Base-by-base conservation (phyloP, 1,140 invertebrate species). In the Cyphomyrmex costatus region DNA sequence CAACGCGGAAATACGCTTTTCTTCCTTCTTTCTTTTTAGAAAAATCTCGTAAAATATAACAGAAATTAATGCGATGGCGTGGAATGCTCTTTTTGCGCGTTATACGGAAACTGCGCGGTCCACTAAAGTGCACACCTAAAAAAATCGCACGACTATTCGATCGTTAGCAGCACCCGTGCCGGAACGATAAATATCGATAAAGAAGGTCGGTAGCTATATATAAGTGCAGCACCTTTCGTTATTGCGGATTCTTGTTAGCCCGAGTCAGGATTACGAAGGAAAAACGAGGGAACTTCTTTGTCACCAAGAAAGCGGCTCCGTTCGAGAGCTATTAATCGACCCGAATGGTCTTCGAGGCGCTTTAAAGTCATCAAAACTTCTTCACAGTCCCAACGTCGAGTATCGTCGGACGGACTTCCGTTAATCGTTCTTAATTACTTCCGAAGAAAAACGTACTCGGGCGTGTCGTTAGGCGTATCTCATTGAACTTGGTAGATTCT, bases 341-440 rank as follows among this genome's bases (percentile, higher is more conserved):
- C 76, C 76, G 63, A 66, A 70, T 24, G 76, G 76, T 49, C 51
- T 79, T 63, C 56, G 60, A 46, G 51, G 76, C 74, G 73, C 66
- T 65, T 53, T 63, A 77, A 86, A 74, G 46, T 63, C 66, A 36
- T 70, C 58, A 65, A 60, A 74, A 88, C 66, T 73, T 74, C 51
- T 86, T 65, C 30, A 53, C 60, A 76, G 27, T 68, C 14, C 24
- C 36, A 30, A 51, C 12, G 12, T 60, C 53, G 73, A 49, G 46
- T 84, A 61, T 83, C 87, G 87, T 63, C 60, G 49, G 30, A 61
- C 58, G 49, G 73, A 71, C 83, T 82, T 80, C 56, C 61, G 53
- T 56, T 74, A 74, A 89, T 86, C 88, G 87, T 83, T 89, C 84
- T 89, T 89, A 89, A 89, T 89, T 89, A 89, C 88, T 89, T 89